Percentiles rank a stretch among this genome's conserved stretches.
phyloP scores from a whole-genome alignment of 2,797 vertebrate genomes.

The Syngnathus acus region DNA sequence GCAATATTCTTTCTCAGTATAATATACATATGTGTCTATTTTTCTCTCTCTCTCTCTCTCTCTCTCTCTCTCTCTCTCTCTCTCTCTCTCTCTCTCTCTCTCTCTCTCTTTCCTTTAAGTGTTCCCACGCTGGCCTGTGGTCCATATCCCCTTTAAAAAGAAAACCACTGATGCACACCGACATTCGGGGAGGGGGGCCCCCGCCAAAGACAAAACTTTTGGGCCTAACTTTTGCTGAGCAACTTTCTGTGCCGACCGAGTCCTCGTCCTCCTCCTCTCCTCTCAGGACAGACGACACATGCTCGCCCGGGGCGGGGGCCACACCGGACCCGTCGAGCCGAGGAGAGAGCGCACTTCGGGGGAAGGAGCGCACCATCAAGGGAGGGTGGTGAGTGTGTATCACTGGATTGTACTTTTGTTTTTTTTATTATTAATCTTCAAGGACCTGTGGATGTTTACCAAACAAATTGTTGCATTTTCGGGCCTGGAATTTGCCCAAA shows the following conservation, averaged over 20 bases:
- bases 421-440: background rate
- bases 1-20: background rate
- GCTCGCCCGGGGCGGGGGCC: background rate
- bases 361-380: background rate
- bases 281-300: background rate
- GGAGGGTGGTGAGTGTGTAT: background rate
- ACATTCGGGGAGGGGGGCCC: constrained; percentile 53
- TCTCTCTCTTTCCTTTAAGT: background rate
- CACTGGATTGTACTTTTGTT: background rate
- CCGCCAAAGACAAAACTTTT: constrained; percentile 71
- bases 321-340: background rate
- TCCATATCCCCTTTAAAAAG: constrained; percentile 65
- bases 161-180: constrained; percentile 67
- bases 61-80: too few relatives aligned
- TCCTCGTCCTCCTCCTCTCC: constrained; percentile 10
- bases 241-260: constrained; percentile 17
- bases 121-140: constrained; percentile 37
- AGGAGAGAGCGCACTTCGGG: background rate
- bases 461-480: constrained; percentile 1
- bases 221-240: constrained; percentile 58
- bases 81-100: background rate
- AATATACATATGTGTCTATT: too few relatives aligned
- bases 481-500: background rate
- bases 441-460: background rate
- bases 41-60: background rate